Evolutionary conservation across 2,797 vertebrate species (phyloP).

Genomic region (Catostomus latipinnis): DNA sequence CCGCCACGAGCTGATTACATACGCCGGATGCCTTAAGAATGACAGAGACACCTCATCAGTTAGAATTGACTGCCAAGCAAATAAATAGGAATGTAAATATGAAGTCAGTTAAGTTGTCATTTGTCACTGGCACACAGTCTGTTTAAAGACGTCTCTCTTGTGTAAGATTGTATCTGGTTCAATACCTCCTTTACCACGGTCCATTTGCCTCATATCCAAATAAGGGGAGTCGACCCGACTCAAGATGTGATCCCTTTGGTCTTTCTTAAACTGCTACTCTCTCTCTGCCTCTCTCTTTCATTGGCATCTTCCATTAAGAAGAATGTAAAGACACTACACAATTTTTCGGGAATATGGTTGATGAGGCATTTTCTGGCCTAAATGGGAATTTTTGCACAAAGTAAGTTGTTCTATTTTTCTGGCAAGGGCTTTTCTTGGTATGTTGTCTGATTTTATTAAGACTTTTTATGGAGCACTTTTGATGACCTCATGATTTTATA

Average conservation of each 20-base stretch:
- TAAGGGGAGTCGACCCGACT: constrained; percentile 73
- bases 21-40: background rate
- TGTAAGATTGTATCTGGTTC: constrained; percentile 71
- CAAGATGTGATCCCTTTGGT: constrained; percentile 19
- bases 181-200: constrained; percentile 52
- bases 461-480: background rate
- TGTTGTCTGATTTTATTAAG: background rate
- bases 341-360: constrained; percentile 1
- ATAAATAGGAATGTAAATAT: constrained; percentile 22
- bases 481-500: too few species aligned
- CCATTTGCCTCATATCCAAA: constrained; percentile 75
- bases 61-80: background rate
- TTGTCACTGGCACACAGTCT: background rate
- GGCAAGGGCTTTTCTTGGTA: background rate
- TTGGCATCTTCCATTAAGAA: constrained; percentile 39
- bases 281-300: constrained; percentile 36
- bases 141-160: constrained; percentile 6
- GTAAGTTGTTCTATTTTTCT: constrained; percentile 40
- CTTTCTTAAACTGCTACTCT: constrained; percentile 27
- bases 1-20: too few species aligned
- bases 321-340: constrained; percentile 18
- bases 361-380: background rate
- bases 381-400: constrained; percentile 3
- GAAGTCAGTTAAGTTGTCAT: constrained; percentile 13
- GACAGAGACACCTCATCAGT: background rate